Evolutionary conservation across 2,797 vertebrate genomes (phyloP).

Genomic region (Myiotriccus ornatus): DNA sequence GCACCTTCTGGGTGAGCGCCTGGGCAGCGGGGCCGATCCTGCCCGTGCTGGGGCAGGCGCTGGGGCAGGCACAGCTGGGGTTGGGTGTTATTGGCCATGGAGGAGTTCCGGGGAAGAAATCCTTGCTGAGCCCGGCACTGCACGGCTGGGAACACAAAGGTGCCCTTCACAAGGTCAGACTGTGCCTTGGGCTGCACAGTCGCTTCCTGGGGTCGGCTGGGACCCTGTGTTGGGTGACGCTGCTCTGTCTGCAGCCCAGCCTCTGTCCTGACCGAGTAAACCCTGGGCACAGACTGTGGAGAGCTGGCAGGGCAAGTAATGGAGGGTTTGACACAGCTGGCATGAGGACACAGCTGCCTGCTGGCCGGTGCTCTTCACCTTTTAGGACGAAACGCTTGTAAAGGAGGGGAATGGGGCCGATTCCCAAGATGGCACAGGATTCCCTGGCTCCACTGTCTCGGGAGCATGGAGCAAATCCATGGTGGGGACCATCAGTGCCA

Average conservation of each 20-base stretch:
- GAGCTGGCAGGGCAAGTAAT: background rate
- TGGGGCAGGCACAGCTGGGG: background rate
- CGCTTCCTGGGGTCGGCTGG: background rate
- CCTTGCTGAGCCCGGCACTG: accelerated
- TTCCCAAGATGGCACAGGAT: background rate
- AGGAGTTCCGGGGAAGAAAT: background rate
- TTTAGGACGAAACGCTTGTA: background rate
- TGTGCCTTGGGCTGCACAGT: background rate
- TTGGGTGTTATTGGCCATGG: accelerated
- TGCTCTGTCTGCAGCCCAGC: background rate
- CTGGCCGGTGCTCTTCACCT: background rate
- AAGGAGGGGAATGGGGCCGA: no score
- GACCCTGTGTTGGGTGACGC: accelerated
- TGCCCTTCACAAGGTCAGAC: background rate
- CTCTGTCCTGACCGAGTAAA: accelerated
- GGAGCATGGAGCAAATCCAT: background rate
- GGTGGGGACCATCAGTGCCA: background rate
- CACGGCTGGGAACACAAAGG: background rate
- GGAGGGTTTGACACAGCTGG: background rate
- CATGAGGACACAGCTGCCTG: background rate
- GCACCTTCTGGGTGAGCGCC: background rate
- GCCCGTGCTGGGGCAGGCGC: background rate
- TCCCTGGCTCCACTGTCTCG: background rate
- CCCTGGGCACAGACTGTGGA: background rate
- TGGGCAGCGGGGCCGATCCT: background rate